A percentile compares a stretch with the other conserved stretches of the same genome.
Conservation (phyloP, 2,113 vertebrate species). For the Sylvilagus bachmani region DNA sequence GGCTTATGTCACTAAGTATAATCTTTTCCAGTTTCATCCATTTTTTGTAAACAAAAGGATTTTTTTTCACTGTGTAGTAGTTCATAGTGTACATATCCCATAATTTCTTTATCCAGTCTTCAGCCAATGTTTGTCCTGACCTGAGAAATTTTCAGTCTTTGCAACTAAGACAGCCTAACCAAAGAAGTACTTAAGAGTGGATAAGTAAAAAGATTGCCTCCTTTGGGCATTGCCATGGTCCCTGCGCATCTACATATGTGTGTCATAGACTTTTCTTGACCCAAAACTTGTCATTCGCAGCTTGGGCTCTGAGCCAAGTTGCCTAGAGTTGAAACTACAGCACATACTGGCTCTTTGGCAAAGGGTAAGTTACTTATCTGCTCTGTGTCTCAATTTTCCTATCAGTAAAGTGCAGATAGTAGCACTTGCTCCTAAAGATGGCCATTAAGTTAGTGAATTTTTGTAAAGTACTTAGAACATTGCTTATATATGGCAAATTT, state of each 20-base stretch:
- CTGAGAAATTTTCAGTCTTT: not conserved
- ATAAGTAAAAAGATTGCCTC: too few relatives aligned
- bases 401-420: not conserved
- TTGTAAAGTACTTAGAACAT: not conserved
- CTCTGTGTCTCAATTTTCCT: not conserved
- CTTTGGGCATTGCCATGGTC: not conserved
- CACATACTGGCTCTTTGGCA: not conserved
- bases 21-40: too few relatives aligned
- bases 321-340: not conserved
- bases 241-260: rapidly evolving
- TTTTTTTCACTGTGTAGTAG: too few relatives aligned
- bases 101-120: too few relatives aligned
- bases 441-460: not conserved
- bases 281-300: rapidly evolving
- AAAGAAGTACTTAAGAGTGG: not conserved
- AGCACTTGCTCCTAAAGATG: not conserved
- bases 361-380: not conserved
- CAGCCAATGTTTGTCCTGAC: not conserved
- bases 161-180: not conserved
- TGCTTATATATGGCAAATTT: not conserved
- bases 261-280: rapidly evolving
- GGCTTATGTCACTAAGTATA: too few relatives aligned
- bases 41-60: too few relatives aligned
- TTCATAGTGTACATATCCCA: too few relatives aligned
- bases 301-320: not conserved